These are phyloP conservation scores for Meleagris gallopavo DNA, from an alignment of 2,113 vertebrate genomes.

Conservation along the genomic window DNA sequence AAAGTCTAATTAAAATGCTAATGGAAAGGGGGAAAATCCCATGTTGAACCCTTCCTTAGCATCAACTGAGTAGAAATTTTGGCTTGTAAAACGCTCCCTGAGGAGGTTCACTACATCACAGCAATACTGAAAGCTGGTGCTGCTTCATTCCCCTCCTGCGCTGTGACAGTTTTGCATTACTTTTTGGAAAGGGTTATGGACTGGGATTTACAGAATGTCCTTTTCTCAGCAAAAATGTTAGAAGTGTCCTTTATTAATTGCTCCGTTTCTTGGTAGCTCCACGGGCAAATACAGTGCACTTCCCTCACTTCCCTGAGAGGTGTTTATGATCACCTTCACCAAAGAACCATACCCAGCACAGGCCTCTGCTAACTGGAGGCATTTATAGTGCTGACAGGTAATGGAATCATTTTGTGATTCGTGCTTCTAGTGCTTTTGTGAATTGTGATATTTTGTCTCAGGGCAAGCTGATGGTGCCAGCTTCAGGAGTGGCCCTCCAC, in stretches of 20 bases:
- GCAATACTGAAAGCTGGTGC: not conserved
- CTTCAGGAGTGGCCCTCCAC: not conserved
- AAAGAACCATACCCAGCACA: rapidly evolving
- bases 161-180: not conserved
- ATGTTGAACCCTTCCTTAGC: not conserved
- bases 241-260: rapidly evolving
- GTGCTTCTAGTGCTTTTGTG: not conserved
- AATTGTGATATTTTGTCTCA: not conserved
- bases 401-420: not conserved
- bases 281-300: not conserved
- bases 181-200: not conserved
- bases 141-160: not conserved
- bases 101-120: not conserved
- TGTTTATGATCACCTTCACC: not conserved
- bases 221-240: not conserved
- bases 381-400: not conserved
- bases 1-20: not conserved
- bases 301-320: not conserved
- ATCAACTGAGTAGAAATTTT: not conserved
- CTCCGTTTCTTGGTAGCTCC: not conserved
- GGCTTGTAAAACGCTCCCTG: not conserved
- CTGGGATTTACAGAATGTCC: not conserved
- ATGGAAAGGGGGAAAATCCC: not conserved
- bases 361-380: not conserved
- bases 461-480: not conserved